phyloP scores from a whole-genome alignment of 2,113 vertebrate genomes.

The Emydura subglobosa region DNA sequence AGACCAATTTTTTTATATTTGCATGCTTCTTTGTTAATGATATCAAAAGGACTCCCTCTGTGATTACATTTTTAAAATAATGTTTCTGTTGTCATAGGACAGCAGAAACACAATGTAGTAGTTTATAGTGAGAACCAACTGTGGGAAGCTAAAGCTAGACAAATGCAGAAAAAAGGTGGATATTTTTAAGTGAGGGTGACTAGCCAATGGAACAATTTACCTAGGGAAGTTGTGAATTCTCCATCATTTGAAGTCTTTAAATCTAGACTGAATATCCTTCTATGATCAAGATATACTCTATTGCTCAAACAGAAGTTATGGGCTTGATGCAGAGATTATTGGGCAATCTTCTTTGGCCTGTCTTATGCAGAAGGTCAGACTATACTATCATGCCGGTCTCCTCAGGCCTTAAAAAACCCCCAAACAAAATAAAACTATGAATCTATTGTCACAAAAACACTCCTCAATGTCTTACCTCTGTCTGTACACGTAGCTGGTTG shows the following conservation, averaged over 20 bases:
- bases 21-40: neutral
- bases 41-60: neutral
- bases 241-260: neutral
- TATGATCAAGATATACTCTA: too few species aligned
- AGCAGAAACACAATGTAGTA: neutral
- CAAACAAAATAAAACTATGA: neutral
- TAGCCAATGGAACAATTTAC: neutral
- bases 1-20: neutral
- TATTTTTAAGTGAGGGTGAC: neutral
- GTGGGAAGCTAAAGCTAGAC: neutral
- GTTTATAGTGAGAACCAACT: neutral
- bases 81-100: neutral
- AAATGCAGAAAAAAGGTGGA: neutral
- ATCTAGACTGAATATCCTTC: neutral
- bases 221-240: neutral
- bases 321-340: neutral
- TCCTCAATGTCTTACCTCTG: constrained; percentile 85
- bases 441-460: neutral
- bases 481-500: constrained; percentile 95
- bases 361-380: neutral
- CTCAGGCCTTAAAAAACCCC: neutral
- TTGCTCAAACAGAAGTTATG: neutral
- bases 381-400: neutral
- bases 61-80: neutral
- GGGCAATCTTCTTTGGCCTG: neutral